Evolutionary conservation across 2,888 invertebrate species (phyloP).

Genomic region (Molorchus minor): DNA sequence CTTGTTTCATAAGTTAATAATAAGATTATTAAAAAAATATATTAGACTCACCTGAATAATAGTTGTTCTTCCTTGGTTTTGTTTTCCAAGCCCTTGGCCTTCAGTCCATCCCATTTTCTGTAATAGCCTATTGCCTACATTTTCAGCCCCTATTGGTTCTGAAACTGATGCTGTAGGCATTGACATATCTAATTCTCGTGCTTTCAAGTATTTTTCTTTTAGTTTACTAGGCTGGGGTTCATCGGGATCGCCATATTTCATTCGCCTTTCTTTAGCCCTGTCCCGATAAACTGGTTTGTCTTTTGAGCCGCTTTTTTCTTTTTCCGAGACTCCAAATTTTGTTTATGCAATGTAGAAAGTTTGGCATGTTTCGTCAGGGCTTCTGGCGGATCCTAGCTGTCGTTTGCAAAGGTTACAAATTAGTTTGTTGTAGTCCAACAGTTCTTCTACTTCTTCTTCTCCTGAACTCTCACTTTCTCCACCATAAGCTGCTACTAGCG

Average conservation of each 20-base stretch:
- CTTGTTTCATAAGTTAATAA: too few species aligned
- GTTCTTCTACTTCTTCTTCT: conserved; percentile 75
- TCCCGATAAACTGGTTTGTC: conserved; percentile 79
- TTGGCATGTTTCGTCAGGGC: conserved; percentile 90
- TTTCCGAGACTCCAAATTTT: conserved; percentile 72
- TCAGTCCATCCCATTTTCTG: conserved; percentile 99
- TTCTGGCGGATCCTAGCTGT: conserved; percentile 89
- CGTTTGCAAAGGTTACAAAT: conserved; percentile 96
- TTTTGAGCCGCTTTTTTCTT: conserved; percentile 50
- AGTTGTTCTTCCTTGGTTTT: conserved; percentile 91
- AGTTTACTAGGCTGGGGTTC: conserved; percentile 77
- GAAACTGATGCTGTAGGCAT: conserved; percentile 68
- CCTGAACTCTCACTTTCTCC: conserved; percentile 73
- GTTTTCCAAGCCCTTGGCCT: conserved; percentile 93
- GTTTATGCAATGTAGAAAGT: conserved; percentile 93
- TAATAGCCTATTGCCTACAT: conserved; percentile 92
- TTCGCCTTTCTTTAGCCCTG: conserved; percentile 92
- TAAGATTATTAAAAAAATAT: too few species aligned
- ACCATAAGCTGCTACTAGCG: conserved; percentile 80
- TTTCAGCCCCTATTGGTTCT: conserved; percentile 82
- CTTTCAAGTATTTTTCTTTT: conserved; percentile 77
- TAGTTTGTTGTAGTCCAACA: conserved; percentile 87
- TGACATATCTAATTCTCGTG: conserved; percentile 63
- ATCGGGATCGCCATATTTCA: conserved; percentile 92
- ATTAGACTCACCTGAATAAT: conserved; percentile 81